A percentile compares a stretch with the other conserved stretches of the same genome.
phyloP scores from a whole-genome alignment of 2,888 invertebrate genomes.

The Meandrusa payeni region DNA sequence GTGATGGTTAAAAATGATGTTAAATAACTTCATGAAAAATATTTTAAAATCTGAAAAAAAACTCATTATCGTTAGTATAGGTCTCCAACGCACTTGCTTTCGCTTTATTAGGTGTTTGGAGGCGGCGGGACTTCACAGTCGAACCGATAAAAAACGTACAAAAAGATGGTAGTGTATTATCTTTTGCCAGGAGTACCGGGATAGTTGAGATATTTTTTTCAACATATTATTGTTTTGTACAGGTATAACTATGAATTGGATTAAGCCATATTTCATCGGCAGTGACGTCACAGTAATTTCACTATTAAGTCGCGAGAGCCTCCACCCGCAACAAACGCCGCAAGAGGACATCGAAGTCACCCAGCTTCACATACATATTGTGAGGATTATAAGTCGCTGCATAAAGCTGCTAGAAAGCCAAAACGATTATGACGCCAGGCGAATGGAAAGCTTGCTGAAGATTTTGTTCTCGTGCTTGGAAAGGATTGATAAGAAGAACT shows the following conservation, averaged over 20 bases:
- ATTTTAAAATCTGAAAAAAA: too few relatives aligned
- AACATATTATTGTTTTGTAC: slow-evolving; percentile 9
- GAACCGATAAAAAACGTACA: too few relatives aligned
- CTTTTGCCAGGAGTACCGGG: too few relatives aligned
- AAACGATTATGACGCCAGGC: slow-evolving; percentile 45
- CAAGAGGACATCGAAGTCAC: slow-evolving; percentile 62
- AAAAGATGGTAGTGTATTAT: too few relatives aligned
- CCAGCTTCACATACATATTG: slow-evolving; percentile 62
- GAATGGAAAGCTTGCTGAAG: slow-evolving; percentile 62
- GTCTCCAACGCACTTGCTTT: too few relatives aligned
- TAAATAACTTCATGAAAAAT: too few relatives aligned
- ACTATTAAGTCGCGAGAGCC: slow-evolving; percentile 52
- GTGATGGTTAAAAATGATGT: too few relatives aligned
- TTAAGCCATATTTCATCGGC: slow-evolving; percentile 57
- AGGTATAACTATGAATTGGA: slow-evolving; percentile 57
- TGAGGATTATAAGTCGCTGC: slow-evolving; percentile 58
- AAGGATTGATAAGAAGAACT: slow-evolving; percentile 65
- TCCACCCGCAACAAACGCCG: slow-evolving; percentile 59
- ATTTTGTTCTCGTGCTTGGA: slow-evolving; percentile 64
- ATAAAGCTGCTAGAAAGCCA: slow-evolving; percentile 44
- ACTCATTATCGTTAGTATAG: too few relatives aligned
- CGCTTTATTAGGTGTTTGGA: too few relatives aligned
- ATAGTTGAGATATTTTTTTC: too few relatives aligned
- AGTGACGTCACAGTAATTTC: slow-evolving; percentile 56
- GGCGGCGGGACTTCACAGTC: too few relatives aligned